phyloP scores from a whole-genome alignment of 2,888 invertebrate genomes.

The Platynereis dumerilii region DNA sequence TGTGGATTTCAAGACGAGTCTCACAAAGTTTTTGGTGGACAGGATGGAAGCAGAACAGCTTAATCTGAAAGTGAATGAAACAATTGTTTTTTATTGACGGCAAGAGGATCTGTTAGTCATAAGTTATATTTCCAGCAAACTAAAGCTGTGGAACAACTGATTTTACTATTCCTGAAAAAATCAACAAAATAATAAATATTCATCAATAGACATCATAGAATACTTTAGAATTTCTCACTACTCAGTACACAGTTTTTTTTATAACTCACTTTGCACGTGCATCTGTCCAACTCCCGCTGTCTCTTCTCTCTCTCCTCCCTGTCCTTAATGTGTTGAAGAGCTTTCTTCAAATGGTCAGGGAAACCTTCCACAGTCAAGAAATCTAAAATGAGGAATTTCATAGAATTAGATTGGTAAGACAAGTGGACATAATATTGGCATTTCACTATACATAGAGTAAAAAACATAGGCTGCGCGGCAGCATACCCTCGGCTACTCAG shows the following conservation, averaged over 20 bases:
- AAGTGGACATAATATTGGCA: slow-evolving; percentile 3
- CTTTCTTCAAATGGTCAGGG: slow-evolving; percentile 74
- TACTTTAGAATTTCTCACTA: too few relatives aligned
- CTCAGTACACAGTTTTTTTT: too few relatives aligned
- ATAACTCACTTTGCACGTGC: slow-evolving; percentile 68
- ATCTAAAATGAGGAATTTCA: slow-evolving; percentile 43
- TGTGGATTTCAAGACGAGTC: slow-evolving; percentile 69
- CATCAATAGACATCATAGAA: too few relatives aligned
- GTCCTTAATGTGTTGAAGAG: slow-evolving; percentile 72
- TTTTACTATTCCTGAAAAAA: too few relatives aligned
- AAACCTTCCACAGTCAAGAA: slow-evolving; percentile 69
- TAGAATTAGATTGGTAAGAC: not conserved
- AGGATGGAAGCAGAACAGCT: slow-evolving; percentile 73
- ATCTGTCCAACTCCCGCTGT: slow-evolving; percentile 70
- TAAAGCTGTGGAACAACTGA: too few relatives aligned
- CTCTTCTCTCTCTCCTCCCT: slow-evolving; percentile 73
- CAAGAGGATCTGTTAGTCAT: too few relatives aligned
- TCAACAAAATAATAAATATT: too few relatives aligned
- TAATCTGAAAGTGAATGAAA: slow-evolving; percentile 67
- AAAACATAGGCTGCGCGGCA: too few relatives aligned
- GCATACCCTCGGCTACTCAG: too few relatives aligned
- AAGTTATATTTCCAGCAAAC: too few relatives aligned
- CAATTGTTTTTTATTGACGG: too few relatives aligned
- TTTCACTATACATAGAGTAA: slow-evolving; percentile 51
- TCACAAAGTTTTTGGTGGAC: slow-evolving; percentile 67